phyloP scores from a whole-genome alignment of 2,113 vertebrate genomes.

The Daboia siamensis region DNA sequence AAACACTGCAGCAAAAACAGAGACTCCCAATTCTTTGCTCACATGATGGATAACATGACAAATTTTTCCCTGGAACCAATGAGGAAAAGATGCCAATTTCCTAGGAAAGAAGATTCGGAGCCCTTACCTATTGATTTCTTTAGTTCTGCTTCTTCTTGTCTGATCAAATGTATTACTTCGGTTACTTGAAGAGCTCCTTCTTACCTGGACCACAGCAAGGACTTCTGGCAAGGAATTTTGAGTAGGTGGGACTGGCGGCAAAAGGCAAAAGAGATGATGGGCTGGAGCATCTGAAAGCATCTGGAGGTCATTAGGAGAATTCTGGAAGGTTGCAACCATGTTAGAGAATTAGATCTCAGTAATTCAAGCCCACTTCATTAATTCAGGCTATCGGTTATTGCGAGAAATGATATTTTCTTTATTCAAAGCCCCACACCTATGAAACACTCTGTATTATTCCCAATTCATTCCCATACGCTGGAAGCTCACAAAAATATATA shows the following conservation, averaged over 20 bases:
- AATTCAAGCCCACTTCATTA: background rate
- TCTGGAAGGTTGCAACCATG: conserved; percentile 66
- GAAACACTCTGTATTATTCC: background rate
- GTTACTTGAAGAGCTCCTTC: background rate
- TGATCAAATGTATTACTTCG: background rate
- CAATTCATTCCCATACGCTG: background rate
- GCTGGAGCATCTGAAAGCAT: conserved; percentile 96
- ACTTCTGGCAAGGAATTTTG: conserved; percentile 95
- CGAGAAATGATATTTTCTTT: background rate
- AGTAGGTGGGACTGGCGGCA: conserved; percentile 90
- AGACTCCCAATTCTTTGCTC: background rate
- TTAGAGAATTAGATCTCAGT: background rate
- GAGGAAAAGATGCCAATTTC: background rate
- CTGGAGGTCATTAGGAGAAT: conserved; percentile 96
- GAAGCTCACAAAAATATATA: background rate
- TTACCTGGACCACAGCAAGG: conserved; percentile 93
- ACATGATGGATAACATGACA: background rate
- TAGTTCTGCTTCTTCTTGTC: rapidly evolving
- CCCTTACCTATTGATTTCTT: background rate
- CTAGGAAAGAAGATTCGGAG: background rate
- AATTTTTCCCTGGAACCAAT: background rate
- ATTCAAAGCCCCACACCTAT: background rate
- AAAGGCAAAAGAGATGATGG: conserved; percentile 95
- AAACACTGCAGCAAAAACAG: background rate
- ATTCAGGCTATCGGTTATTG: background rate